Conservation (phyloP, 2,888 invertebrate species). For the Euclidia mi region DNA sequence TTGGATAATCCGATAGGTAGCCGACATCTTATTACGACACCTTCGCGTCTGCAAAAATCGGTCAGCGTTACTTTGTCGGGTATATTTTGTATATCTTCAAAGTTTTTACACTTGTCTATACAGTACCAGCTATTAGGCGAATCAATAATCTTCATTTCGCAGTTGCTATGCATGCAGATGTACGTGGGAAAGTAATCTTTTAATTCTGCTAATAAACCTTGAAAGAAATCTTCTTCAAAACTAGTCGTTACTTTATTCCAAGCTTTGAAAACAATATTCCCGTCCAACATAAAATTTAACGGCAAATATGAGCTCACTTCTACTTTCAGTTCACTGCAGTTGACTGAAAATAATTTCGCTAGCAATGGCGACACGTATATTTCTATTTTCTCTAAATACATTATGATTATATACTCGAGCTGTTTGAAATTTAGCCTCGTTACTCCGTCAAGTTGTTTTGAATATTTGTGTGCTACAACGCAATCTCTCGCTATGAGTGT, state of each 20-base stretch:
- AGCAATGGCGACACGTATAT: constrained; percentile 65
- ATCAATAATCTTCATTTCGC: constrained; percentile 54
- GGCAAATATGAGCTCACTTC: constrained; percentile 54
- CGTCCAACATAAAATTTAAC: constrained; percentile 59
- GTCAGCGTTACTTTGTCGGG: constrained; percentile 63
- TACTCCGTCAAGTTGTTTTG: constrained; percentile 55
- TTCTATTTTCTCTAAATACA: constrained; percentile 60
- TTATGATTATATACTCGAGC: constrained; percentile 66
- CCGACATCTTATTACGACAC: constrained; percentile 48
- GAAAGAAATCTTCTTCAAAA: constrained; percentile 59
- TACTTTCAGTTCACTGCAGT: constrained; percentile 57
- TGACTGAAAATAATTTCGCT: constrained; percentile 46
- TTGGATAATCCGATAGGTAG: constrained; percentile 52
- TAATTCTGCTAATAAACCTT: constrained; percentile 49
- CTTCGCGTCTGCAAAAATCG: constrained; percentile 62
- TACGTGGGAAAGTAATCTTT: constrained; percentile 66
- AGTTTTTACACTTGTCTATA: constrained; percentile 62
- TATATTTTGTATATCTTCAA: constrained; percentile 53
- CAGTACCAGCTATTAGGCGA: constrained; percentile 63
- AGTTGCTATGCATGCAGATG: constrained; percentile 59
- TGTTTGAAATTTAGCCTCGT: constrained; percentile 57
- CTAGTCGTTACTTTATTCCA: constrained; percentile 61
- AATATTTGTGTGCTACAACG: constrained; percentile 58
- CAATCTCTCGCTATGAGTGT: constrained; percentile 61
- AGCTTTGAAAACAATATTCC: constrained; percentile 67